These are phyloP conservation scores for Ptyas mucosa DNA, from an alignment of 2,113 vertebrate species.

Conservation along the genomic window DNA sequence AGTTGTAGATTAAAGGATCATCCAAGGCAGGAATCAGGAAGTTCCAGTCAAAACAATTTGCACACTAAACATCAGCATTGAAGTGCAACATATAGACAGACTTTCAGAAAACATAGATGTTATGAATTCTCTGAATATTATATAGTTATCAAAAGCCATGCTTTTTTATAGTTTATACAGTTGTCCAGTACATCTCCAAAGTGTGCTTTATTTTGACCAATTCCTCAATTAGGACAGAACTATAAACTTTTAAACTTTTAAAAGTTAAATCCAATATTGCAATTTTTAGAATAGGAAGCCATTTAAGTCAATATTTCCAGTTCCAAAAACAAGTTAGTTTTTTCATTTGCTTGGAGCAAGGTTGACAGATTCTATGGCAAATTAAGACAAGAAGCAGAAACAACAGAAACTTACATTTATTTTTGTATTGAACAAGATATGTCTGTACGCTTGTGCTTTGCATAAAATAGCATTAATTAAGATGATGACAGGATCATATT, in stretches of 20 bases:
- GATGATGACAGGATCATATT: constrained; percentile 98
- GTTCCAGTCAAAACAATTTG: background rate
- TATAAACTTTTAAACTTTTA: background rate
- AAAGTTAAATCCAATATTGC: background rate
- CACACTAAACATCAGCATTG: background rate
- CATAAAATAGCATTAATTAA: constrained; percentile 94
- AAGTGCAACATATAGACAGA: background rate
- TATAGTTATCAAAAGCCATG: background rate
- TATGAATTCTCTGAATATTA: background rate
- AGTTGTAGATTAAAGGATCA: background rate
- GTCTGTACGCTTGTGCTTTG: constrained; percentile 92
- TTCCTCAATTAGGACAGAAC: background rate
- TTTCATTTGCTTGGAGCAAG: background rate
- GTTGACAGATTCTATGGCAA: background rate
- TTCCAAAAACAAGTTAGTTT: background rate
- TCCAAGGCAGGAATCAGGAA: background rate
- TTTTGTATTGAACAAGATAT: constrained; percentile 93
- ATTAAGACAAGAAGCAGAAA: background rate
- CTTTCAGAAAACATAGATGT: background rate
- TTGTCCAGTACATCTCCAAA: background rate
- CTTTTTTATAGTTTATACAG: background rate
- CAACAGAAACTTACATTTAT: constrained; percentile 82
- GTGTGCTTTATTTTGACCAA: background rate
- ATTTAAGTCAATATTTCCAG: background rate
- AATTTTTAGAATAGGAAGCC: background rate